A percentile compares a stretch with the other conserved stretches of the same genome.
Conservation (phyloP, 2,113 vertebrate genomes). For the Chaetorhynchus papuensis region DNA sequence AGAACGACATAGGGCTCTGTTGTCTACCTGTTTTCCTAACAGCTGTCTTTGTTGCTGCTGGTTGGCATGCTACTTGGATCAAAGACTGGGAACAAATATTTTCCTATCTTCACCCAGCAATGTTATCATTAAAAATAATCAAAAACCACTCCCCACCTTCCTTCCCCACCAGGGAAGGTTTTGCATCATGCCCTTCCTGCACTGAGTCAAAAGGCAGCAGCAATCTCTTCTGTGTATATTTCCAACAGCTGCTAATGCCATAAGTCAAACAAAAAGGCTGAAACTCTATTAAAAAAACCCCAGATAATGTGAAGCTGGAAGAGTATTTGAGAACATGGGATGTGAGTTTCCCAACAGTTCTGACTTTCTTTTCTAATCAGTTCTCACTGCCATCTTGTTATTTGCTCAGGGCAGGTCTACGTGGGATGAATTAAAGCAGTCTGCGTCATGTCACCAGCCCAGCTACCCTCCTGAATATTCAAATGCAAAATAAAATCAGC, state of each 20-base stretch:
- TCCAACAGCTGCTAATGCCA: constrained; percentile 7
- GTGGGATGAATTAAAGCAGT: neutral
- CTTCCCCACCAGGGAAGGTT: constrained; percentile 32
- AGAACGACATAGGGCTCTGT: neutral
- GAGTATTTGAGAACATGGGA: neutral
- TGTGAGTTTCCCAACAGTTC: neutral
- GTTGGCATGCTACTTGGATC: constrained; percentile 14
- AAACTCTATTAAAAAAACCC: neutral
- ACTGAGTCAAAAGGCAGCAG: constrained; percentile 11
- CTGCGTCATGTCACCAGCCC: neutral
- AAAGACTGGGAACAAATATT: constrained; percentile 41
- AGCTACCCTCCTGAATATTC: neutral
- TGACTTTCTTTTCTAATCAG: neutral
- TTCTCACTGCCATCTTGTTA: neutral
- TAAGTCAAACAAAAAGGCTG: neutral
- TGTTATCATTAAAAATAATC: constrained; percentile 41
- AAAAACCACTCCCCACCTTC: constrained; percentile 27
- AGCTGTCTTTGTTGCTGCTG: neutral
- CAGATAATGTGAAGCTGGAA: neutral
- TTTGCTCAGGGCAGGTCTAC: neutral
- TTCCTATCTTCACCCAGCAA: constrained; percentile 17
- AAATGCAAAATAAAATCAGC: neutral
- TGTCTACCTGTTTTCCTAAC: constrained; percentile 12
- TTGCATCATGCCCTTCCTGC: constrained; percentile 46
- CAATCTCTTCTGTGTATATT: neutral